Evolutionary conservation across 2,888 invertebrate species (phyloP).

Genomic region (Mythimna loreyi): DNA sequence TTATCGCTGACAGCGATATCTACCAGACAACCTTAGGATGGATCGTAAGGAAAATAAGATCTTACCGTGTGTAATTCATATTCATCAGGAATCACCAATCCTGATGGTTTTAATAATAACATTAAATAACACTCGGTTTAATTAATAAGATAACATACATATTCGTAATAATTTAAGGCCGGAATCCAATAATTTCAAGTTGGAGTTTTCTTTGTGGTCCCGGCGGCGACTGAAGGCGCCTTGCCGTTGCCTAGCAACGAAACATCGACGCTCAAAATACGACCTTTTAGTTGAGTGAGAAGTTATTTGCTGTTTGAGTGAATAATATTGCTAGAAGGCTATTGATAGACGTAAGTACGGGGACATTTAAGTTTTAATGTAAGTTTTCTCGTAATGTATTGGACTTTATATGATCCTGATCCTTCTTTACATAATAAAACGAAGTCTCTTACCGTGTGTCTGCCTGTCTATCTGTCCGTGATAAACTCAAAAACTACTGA

Average conservation of each 20-base stretch:
- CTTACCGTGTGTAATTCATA: too few relatives aligned
- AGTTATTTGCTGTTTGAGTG: constrained; percentile 16
- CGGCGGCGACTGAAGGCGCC: constrained; percentile 35
- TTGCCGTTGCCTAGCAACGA: constrained; percentile 55
- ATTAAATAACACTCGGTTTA: background rate
- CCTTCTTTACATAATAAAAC: too few relatives aligned
- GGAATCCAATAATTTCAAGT: constrained; percentile 39
- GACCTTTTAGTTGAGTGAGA: constrained; percentile 26
- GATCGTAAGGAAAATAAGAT: too few relatives aligned
- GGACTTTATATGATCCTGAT: background rate
- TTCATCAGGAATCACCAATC: background rate
- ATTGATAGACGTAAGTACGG: background rate
- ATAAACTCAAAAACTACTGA: too few relatives aligned
- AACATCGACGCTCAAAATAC: constrained; percentile 31
- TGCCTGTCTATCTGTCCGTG: too few relatives aligned
- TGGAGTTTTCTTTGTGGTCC: constrained; percentile 25
- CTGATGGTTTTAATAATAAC: background rate
- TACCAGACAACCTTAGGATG: too few relatives aligned
- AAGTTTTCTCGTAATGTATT: background rate
- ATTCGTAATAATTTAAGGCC: background rate
- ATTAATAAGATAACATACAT: background rate
- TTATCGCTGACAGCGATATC: too few relatives aligned
- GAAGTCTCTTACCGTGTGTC: too few relatives aligned
- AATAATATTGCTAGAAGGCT: constrained; percentile 14
- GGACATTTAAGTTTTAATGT: background rate